Evolutionary conservation across 2,888 invertebrate species (phyloP).

Genomic region (Drosophila histrio): DNA sequence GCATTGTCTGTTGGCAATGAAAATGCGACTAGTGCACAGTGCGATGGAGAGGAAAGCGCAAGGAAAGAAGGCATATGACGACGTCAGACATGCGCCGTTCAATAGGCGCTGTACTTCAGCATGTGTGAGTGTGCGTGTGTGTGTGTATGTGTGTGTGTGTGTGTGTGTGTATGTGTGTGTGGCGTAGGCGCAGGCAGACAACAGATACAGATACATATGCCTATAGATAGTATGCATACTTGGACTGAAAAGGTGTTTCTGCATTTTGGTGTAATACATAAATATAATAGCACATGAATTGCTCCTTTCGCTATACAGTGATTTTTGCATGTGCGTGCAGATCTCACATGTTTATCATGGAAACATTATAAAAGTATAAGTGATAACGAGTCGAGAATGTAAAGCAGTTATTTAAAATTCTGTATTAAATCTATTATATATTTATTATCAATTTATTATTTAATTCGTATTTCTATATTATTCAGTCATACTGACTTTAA

Average conservation of each 20-base stretch:
- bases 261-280: background rate
- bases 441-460: no score
- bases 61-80: background rate
- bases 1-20: slow-evolving; percentile 81
- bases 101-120: slow-evolving; percentile 31
- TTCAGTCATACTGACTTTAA: no score
- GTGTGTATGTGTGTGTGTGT: slow-evolving; percentile 7
- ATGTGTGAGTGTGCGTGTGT: background rate
- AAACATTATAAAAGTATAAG: background rate
- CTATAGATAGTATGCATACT: background rate
- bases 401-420: no score
- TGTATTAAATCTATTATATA: no score
- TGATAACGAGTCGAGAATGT: no score
- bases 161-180: background rate
- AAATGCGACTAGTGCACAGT: slow-evolving; percentile 52
- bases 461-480: no score
- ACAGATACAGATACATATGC: background rate
- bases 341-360: no score
- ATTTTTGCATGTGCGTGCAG: background rate
- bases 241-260: slow-evolving; percentile 12
- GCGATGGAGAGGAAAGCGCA: background rate
- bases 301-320: background rate
- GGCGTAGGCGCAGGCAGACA: slow-evolving; percentile 39
- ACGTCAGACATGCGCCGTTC: slow-evolving; percentile 67
- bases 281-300: background rate